phyloP scores from a whole-genome alignment of 1,140 invertebrate species.

The Drosophila micromelanica region DNA sequence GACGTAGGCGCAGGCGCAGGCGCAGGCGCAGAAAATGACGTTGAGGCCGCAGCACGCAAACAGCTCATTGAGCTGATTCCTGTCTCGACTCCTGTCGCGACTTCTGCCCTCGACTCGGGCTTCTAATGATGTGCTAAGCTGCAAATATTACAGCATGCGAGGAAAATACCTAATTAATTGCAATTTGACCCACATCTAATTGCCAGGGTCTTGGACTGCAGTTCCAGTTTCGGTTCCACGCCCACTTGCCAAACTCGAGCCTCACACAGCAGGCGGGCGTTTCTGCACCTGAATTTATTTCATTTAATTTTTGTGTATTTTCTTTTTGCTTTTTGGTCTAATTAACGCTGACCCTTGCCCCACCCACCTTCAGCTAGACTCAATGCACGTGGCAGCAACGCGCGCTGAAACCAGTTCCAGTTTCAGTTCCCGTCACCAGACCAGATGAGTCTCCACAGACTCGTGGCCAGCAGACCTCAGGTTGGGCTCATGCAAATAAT shows the following conservation, averaged over 20 bases:
- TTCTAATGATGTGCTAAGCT: slow-evolving; percentile 61
- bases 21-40: no score
- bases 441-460: background rate
- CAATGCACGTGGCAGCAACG: slow-evolving; percentile 3
- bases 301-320: background rate
- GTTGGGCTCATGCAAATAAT: slow-evolving; percentile 69
- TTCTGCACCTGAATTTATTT: background rate
- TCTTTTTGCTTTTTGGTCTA: background rate
- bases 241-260: background rate
- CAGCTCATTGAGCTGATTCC: slow-evolving; percentile 56
- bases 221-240: background rate
- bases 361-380: slow-evolving; percentile 1
- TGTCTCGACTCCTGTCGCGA: slow-evolving; percentile 1
- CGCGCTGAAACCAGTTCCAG: slow-evolving; percentile 3
- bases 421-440: background rate
- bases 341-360: slow-evolving; percentile 4
- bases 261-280: background rate
- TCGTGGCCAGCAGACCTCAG: slow-evolving; percentile 2
- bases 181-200: slow-evolving; percentile 51
- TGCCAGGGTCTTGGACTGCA: background rate
- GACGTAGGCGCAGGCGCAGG: background rate
- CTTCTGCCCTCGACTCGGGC: background rate
- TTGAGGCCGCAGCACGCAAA: slow-evolving; percentile 60
- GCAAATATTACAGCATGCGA: slow-evolving; percentile 16
- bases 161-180: slow-evolving; percentile 44